Evolutionary conservation across 2,797 vertebrate species (phyloP), one percentile per base, ranked within the genome.

Genomic region (Notolepis coatsorum): DNA sequence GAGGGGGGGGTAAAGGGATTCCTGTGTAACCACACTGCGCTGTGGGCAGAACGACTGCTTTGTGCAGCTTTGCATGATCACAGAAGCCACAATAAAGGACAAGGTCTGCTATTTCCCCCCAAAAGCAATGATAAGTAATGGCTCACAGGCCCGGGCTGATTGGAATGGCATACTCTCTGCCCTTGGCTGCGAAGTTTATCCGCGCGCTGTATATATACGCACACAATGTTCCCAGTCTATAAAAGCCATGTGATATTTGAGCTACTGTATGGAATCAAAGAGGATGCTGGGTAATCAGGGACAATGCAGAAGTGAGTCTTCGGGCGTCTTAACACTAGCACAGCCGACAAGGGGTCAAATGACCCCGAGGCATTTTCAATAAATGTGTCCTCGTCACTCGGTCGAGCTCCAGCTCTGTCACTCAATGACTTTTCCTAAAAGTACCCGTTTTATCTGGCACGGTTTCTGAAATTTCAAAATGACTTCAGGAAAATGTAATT

Each of bases 31-130:
- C 93, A 51, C 82, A 75, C 92, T 92, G 88, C 91, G 88, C 93
- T 89, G 85, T 76, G 41, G 78, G 75, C 45, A 88, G 72, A 85
- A 86, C 87, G 89, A 56, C 91, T 90, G 93, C 57, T 85, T 88
- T 88, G 81, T 84, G 87, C 90, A 93, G 90, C 88, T 93, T 93
- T 91, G 81, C 83, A 84, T 84, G 91, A 88, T 93, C 93, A 91
- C 82, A 87, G 77, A 45, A 42, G 51, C 89, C 88, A 89, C 90
- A 91, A 89, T 72, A 89, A 84, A 90, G 82, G 45, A 42, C 60
- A n/a, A 60, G 64, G 75, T 80, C 75, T 85, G 84, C 66, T 88
- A 77, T 84, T 91, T n/a, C n/a, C 88, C 85, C 77, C 84, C 90
- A 87, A 37, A 43, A 62, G 74, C 70, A 70, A 65, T 63, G 90